Evolutionary conservation across 1,140 invertebrate genomes (phyloP), one percentile per base, ranked within the genome.

Genomic region (Ceratosolen solmsi): DNA sequence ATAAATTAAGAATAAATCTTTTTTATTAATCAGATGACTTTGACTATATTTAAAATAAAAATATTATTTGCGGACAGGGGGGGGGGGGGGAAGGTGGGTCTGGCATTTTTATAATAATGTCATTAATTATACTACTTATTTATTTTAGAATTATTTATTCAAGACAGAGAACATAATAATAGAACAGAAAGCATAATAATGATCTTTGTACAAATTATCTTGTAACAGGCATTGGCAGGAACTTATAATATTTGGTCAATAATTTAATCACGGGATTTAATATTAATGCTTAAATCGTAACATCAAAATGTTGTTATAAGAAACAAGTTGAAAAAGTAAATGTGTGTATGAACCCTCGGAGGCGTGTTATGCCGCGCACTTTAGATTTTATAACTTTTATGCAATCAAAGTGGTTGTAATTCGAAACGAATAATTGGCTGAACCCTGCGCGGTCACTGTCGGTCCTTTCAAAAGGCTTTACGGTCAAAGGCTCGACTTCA

Each of bases 391-490:
- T 82, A 73, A 73, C 60, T 75, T 70, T 82, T 71, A 71, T 71
- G 75, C 73, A 72, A 76, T 83, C 46, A 60, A 77, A 82, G 72
- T 63, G 60, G 80, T 75, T 65, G 83, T 85, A 85, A 84, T 81
- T 84, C 78, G 80, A 22, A 79, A 68, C 78, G 84, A 83, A 80
- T 85, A 85, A 85, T 84, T 82, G 84, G 78, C 71, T 63, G 82
- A 79, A 78, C 27, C 58, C 8, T 2, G 27, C 25, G 9, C 54
- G 70, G 46, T 75, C 60, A 76, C 83, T 51, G 46, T 27, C 46
- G 51, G 79, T 72, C 77, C 58, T 72, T 58, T 79, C 60, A 80
- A 82, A 84, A 82, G 82, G 15, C 30, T 84, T 85, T 86, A 84
- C 79, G 73, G 74, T 79, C 84, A 56, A 82, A 82, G 80, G 76